Evolutionary conservation across 2,797 vertebrate species (phyloP), one percentile per base, ranked within the genome.

Genomic region (Propithecus perrieri): DNA sequence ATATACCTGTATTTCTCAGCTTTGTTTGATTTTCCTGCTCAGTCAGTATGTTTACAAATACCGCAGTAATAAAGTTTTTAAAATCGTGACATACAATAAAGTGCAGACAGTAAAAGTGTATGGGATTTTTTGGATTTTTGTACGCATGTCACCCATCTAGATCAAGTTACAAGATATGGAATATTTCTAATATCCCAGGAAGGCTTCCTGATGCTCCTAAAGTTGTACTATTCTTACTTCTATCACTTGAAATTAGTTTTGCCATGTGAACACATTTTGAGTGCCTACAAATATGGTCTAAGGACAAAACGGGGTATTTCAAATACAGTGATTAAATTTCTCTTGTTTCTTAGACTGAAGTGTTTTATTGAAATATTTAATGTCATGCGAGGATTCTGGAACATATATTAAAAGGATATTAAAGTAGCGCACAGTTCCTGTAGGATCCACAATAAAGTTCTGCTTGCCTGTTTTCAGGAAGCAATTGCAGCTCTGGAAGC

Each of bases 401-500:
- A 38, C 8, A 28, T 20, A 4, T 48, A 22, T 43, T 87, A 53
- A 46, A 84, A 91, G 15, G 41, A 9, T 63, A 1, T 46, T 53
- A 20, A 20, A 57, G 22, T n/a, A n/a, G 15, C 6, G 1, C 2
- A 1, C 8, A 57, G 15, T 33, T 59, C 18, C 35, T 59, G 3
- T 53, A 48, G 46, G 18, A 11, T 43, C 63, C 3, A 0, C 30
- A n/a, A 55, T 94, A 69, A 93, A 81, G 26, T 35, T 89, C 30
- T 69, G 41, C 26, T 85, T 94, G 30, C 33, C 33, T 89, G 0
- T 87, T 95, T 97, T 71, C 98, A 99, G 99, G 99, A 95, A 99
- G 99, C 97, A 99, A 99, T 95, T 99, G 99, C 99, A 99, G 99
- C 97, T 99, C 99, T 26, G 99, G 99, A 98, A 99, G 99, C 0